These are phyloP conservation scores for Diorhabda elongata DNA, from an alignment of 1,140 invertebrate genomes.

Conservation along the genomic window DNA sequence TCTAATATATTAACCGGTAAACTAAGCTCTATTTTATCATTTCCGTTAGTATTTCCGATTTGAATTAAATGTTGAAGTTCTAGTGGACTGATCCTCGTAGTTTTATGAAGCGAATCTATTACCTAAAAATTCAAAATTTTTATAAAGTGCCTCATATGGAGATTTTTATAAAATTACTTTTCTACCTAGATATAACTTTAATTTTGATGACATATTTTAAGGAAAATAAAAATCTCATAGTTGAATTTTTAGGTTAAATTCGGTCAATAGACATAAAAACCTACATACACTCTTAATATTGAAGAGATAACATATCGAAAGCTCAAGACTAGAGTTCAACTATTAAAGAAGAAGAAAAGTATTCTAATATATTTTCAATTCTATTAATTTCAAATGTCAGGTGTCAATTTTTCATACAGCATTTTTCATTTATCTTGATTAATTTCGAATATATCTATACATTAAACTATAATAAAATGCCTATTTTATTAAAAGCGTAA, in stretches of 20 bases:
- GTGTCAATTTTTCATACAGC: too few relatives aligned
- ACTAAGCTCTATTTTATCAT: slow-evolving; percentile 37
- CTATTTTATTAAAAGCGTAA: not conserved
- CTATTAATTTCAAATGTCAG: too few relatives aligned
- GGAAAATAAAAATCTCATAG: not conserved
- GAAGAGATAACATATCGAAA: too few relatives aligned
- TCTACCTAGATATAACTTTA: slow-evolving; percentile 43
- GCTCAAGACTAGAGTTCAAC: too few relatives aligned
- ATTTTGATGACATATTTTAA: slow-evolving; percentile 40
- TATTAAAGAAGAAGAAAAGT: too few relatives aligned
- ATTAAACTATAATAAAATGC: not conserved
- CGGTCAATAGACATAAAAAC: too few relatives aligned
- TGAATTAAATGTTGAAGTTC: slow-evolving; percentile 40
- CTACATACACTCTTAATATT: too few relatives aligned
- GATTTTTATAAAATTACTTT: slow-evolving; percentile 32
- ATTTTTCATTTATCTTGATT: too few relatives aligned
- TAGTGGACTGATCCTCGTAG: slow-evolving; percentile 30
- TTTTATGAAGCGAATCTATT: slow-evolving; percentile 35
- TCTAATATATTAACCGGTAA: slow-evolving; percentile 39
- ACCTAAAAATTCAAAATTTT: slow-evolving; percentile 29
- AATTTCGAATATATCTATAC: too few relatives aligned
- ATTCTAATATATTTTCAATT: too few relatives aligned
- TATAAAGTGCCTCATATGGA: not conserved
- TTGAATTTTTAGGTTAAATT: slow-evolving; percentile 3
- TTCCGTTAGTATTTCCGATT: slow-evolving; percentile 30